These are phyloP conservation scores for Caenorhabditis sp. DNA, from an alignment of 2,888 invertebrate species.

Conservation along the genomic window DNA sequence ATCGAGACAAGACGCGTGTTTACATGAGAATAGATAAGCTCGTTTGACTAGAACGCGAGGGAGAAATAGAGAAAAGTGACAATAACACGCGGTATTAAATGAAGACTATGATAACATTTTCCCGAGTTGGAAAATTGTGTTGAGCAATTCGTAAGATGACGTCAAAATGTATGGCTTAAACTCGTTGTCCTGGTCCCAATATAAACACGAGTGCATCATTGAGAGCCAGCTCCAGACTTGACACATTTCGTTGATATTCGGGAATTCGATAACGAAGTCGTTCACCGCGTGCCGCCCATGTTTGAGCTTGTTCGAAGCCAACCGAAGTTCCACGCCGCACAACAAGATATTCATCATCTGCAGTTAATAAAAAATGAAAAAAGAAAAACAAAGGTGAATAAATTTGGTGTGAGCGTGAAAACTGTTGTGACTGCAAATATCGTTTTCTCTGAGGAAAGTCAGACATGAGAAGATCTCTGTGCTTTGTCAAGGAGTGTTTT, in stretches of 20 bases:
- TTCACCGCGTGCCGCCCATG: constrained; percentile 25
- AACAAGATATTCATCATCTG: constrained; percentile 38
- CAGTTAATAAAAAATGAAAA: neutral
- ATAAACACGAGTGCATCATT: neutral
- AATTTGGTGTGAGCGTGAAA: neutral
- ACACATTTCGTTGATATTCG: neutral
- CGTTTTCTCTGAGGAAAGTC: too few species aligned
- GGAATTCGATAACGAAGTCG: constrained; percentile 23
- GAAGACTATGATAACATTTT: too few species aligned
- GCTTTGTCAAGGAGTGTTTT: too few species aligned
- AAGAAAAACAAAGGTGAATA: neutral
- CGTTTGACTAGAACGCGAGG: too few species aligned
- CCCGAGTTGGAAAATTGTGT: too few species aligned
- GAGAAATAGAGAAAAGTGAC: too few species aligned
- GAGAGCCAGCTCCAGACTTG: neutral
- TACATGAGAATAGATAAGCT: too few species aligned
- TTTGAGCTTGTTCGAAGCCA: constrained; percentile 30
- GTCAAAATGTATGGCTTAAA: neutral
- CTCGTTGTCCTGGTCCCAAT: neutral
- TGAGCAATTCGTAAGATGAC: neutral
- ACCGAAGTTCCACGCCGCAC: constrained; percentile 35
- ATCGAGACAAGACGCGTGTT: neutral
- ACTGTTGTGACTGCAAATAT: neutral
- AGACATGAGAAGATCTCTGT: too few species aligned
- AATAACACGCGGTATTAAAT: too few species aligned